A percentile compares a stretch with the other conserved stretches of the same genome.
Evolutionary conservation across 2,113 vertebrate genomes (phyloP).

Genomic region (Isurus oxyrinchus): DNA sequence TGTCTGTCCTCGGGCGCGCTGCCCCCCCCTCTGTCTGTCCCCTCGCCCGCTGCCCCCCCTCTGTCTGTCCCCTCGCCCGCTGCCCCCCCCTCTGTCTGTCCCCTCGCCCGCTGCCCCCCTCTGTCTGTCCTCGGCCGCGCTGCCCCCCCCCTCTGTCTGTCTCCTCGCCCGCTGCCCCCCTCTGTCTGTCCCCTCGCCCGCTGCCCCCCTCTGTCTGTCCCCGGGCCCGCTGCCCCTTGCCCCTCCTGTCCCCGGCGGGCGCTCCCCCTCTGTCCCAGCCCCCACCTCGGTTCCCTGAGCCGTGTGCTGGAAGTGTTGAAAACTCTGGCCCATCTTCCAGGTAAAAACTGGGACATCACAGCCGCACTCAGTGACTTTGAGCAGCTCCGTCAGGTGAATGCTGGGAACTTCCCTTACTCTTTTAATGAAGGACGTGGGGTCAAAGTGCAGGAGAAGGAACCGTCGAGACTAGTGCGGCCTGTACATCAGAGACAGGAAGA

Average conservation of each 20-base stretch:
- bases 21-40: too few species aligned
- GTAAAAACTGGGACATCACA: constrained; percentile 93
- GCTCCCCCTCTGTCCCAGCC: not conserved
- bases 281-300: not conserved
- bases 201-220: too few species aligned
- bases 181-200: too few species aligned
- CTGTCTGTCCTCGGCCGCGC: too few species aligned
- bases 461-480: constrained; percentile 57
- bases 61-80: too few species aligned
- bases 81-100: too few species aligned
- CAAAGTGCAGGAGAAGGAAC: constrained; percentile 62
- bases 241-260: not conserved
- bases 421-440: constrained; percentile 63
- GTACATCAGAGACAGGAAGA: constrained; percentile 86
- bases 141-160: too few species aligned
- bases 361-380: constrained; percentile 90
- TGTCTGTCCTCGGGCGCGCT: too few species aligned
- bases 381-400: constrained; percentile 83
- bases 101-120: too few species aligned
- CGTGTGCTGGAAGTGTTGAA: not conserved
- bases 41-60: too few species aligned
- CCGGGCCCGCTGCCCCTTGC: too few species aligned
- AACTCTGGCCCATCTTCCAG: constrained; percentile 50
- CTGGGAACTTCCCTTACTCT: constrained; percentile 65
- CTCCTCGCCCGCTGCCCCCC: too few species aligned